Evolutionary conservation across 2,888 invertebrate genomes (phyloP).

Genomic region (Eumacrocentrus americanus): DNA sequence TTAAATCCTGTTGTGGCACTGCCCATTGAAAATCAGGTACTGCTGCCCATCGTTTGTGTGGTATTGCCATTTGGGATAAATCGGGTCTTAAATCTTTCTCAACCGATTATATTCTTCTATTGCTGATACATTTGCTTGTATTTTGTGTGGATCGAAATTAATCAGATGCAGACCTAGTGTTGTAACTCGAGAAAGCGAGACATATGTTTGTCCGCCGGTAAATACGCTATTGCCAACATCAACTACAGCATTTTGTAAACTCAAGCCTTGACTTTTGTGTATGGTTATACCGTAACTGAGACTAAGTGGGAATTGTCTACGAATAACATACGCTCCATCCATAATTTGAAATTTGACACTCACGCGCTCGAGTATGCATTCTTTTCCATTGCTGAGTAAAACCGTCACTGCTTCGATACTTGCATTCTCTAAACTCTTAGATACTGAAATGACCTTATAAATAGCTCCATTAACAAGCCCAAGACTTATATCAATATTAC

Average conservation of each 20-base stretch:
- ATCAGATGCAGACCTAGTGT: constrained; percentile 1
- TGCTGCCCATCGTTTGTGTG: not conserved
- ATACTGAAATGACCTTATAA: no score
- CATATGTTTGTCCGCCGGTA: constrained; percentile 38
- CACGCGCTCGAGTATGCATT: constrained; percentile 29
- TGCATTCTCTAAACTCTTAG: no score
- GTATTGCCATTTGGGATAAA: not conserved
- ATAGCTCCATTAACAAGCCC: constrained; percentile 43
- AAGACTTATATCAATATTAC: constrained; percentile 35
- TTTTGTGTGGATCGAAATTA: not conserved
- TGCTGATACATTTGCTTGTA: constrained; percentile 24
- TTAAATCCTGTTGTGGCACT: no score
- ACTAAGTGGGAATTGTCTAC: constrained; percentile 31
- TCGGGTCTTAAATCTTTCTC: not conserved
- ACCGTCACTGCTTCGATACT: constrained; percentile 30
- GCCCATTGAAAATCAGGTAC: not conserved
- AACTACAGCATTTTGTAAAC: no score
- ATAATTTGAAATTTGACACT: no score
- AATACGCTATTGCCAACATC: no score
- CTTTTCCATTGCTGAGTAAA: constrained; percentile 23
- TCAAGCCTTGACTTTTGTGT: no score
- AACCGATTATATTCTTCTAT: constrained; percentile 7
- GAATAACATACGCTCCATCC: constrained; percentile 35
- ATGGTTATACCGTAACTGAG: constrained; percentile 39
- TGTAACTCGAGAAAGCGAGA: constrained; percentile 23